Conservation (phyloP, 2,888 invertebrate genomes). For the Archips crataeganus region DNA sequence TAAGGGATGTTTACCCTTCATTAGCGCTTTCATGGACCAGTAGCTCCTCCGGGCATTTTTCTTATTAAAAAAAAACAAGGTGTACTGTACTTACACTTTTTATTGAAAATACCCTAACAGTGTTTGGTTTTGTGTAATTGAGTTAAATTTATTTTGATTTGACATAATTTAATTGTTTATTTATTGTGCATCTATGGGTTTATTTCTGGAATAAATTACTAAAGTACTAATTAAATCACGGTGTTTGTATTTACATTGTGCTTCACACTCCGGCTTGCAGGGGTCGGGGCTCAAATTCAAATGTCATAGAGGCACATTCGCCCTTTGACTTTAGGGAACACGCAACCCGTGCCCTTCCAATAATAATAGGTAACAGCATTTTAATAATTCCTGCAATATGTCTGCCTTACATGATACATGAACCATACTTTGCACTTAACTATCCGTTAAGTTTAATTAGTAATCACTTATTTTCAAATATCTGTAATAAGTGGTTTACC, state of each 20-base stretch:
- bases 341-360: constrained; percentile 16
- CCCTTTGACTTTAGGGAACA: constrained; percentile 21
- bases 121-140: no score
- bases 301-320: constrained; percentile 24
- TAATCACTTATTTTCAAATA: background rate
- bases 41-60: no score
- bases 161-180: no score
- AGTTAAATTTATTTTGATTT: no score
- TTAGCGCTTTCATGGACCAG: no score
- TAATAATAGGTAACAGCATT: constrained; percentile 9
- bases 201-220: no score
- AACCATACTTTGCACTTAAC: background rate
- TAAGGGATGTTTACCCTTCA: no score
- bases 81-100: no score
- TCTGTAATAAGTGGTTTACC: no score
- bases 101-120: no score
- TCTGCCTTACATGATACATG: background rate
- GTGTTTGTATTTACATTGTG: constrained; percentile 3
- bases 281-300: constrained; percentile 19
- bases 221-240: constrained; percentile 2
- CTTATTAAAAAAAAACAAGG: no score
- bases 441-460: constrained; percentile 4
- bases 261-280: constrained; percentile 5
- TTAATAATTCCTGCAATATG: constrained; percentile 25
- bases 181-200: no score